These are phyloP conservation scores for Premnoplex brunnescens DNA, from an alignment of 2,797 vertebrate genomes.

Conservation along the genomic window DNA sequence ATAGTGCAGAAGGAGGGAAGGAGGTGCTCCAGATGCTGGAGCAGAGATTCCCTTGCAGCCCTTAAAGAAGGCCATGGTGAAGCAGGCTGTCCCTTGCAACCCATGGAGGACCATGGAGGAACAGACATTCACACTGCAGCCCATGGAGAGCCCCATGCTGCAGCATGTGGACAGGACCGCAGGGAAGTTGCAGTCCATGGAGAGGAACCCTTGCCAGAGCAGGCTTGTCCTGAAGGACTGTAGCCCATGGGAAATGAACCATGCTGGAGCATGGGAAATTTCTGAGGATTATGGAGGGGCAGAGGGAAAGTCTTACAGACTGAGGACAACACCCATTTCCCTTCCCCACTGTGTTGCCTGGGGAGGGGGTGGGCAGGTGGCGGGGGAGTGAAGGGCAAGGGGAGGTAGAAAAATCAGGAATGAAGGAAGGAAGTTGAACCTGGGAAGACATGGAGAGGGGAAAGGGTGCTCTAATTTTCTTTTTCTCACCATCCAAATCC, in stretches of 20 bases:
- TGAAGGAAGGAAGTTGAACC: background rate
- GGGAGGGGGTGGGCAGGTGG: too few relatives aligned
- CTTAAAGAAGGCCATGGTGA: background rate
- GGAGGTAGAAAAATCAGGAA: background rate
- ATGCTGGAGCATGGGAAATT: background rate
- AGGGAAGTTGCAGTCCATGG: background rate
- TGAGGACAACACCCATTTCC: background rate
- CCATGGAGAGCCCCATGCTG: background rate
- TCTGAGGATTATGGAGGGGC: accelerated
- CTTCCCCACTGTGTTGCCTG: accelerated
- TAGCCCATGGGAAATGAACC: background rate
- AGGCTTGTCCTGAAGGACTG: background rate
- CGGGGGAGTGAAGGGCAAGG: too few relatives aligned
- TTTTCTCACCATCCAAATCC: background rate
- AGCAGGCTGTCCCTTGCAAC: background rate
- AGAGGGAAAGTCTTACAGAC: background rate
- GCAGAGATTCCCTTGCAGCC: background rate
- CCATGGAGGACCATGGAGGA: background rate
- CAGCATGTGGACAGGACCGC: background rate
- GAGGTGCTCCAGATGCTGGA: background rate
- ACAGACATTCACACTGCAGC: background rate
- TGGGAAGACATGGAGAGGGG: accelerated
- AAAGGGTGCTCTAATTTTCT: background rate
- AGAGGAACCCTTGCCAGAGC: background rate
- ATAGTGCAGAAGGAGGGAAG: background rate